Evolutionary conservation across 2,113 vertebrate genomes (phyloP), one percentile per base, ranked within the genome.

Genomic region (Acinonyx jubatus): DNA sequence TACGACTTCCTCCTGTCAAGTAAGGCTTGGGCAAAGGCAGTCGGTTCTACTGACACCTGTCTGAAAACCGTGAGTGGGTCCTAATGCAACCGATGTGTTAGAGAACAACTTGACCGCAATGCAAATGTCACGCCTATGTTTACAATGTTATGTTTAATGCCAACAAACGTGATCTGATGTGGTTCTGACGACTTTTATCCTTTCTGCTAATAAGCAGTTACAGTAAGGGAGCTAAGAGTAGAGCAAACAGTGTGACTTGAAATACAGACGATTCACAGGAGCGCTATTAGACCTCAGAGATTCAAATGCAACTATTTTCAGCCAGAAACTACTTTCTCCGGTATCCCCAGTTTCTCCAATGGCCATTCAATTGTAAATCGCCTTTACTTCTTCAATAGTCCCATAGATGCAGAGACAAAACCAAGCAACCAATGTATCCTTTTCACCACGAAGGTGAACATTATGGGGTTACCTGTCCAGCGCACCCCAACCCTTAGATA

Each of bases 141-240:
- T 73, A 61, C 41, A 61, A 48, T 71, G 45, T 14, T 66, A 36
- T 23, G 45, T 5, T 82, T 61, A 33, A 1, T 71, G 41, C 29
- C 93, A 96, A 61, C 55, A 61, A 83, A 45, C 12, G 29, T 63
- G 7, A 45, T 13, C 16, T 15, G 68, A 57, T 48, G 12, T 16
- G 29, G 41, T 15, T 68, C 5, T 55, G n/a, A 50, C 18, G 55
- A 71, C 52, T 71, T 55, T 21, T 23, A 31, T 23, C 23, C 50
- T 92, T 84, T 92, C 91, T 73, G 83, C 23, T 94, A 69, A 45
- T 84, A 48, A 81, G n/a, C 4, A 81, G 57, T 81, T 91, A 68
- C 23, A 74, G 23, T 36, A 18, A 92, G 50, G 23, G 74, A 71
- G 71, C 45, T 10, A 38, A 41, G 31, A 63, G 33, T 7, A 15